Conservation (phyloP, 2,888 invertebrate species). For the Ligdia adustata region DNA sequence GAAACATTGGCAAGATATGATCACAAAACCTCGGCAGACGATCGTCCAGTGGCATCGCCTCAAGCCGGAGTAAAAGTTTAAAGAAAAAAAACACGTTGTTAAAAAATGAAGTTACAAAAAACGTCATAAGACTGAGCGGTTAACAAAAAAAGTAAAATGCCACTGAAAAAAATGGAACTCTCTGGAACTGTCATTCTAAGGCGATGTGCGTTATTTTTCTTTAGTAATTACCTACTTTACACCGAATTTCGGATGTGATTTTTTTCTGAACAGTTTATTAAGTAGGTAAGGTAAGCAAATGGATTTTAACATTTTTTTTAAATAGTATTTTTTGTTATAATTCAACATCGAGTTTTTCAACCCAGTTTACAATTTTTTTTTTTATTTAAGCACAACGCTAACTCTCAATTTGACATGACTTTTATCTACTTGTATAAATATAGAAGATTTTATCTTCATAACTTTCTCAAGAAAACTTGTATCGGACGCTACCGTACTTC, state of each 20-base stretch:
- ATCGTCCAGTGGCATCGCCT: conserved; percentile 98
- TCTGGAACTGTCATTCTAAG: conserved; percentile 32
- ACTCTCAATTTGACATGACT: conserved; percentile 18
- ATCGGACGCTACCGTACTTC: conserved; percentile 8
- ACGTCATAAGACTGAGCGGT: conserved; percentile 82
- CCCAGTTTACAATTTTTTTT: conserved; percentile 9
- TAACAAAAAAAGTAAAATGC: conserved; percentile 63
- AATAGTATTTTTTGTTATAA: conserved; percentile 1
- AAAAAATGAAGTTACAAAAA: conserved; percentile 52
- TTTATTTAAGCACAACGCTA: conserved; percentile 29
- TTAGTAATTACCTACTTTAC: no score
- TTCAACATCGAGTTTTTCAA: conserved; percentile 24
- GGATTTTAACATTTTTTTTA: neutral
- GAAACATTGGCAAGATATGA: conserved; percentile 99
- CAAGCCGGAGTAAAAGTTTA: conserved; percentile 91
- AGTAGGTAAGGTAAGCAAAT: no score
- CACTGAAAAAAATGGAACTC: conserved; percentile 47
- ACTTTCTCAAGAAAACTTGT: neutral
- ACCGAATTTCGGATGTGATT: conserved; percentile 1
- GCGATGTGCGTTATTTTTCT: conserved; percentile 25
- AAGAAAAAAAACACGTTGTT: conserved; percentile 32
- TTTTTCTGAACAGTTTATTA: conserved; percentile 18
- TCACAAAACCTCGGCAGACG: conserved; percentile 97
- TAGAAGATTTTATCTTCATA: neutral
- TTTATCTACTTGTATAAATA: conserved; percentile 5